Evolutionary conservation across 2,797 vertebrate species (phyloP).

Genomic region (Nannoperca australis): DNA sequence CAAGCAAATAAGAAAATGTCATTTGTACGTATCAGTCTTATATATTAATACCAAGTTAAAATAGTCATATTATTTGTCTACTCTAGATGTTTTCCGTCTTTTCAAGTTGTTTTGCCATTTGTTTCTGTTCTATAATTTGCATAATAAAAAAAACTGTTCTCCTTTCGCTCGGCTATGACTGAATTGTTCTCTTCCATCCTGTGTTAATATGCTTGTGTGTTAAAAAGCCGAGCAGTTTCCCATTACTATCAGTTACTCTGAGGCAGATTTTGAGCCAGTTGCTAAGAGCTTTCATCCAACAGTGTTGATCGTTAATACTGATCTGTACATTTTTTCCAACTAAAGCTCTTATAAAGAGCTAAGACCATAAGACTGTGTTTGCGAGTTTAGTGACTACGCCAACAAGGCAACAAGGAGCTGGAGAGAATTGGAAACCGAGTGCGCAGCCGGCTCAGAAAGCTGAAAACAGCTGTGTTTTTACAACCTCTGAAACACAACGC

Average conservation of each 20-base stretch:
- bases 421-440: conserved; percentile 70
- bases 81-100: not conserved
- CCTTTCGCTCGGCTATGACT: not conserved
- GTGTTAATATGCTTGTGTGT: conserved; percentile 58
- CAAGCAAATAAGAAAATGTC: not conserved
- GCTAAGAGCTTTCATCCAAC: conserved; percentile 72
- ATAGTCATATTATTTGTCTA: not conserved
- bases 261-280: conserved; percentile 68
- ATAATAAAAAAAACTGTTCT: not conserved
- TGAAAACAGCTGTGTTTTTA: conserved; percentile 87
- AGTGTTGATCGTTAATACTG: conserved; percentile 76
- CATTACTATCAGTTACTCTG: conserved; percentile 78
- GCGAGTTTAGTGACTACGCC: conserved; percentile 76
- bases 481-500: conserved; percentile 84
- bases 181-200: conserved; percentile 15
- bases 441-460: conserved; percentile 71
- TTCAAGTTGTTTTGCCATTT: not conserved
- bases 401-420: conserved; percentile 83
- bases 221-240: conserved; percentile 73
- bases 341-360: conserved; percentile 78
- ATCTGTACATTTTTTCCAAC: conserved; percentile 76
- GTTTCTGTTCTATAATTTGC: not conserved
- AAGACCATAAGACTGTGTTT: conserved; percentile 82
- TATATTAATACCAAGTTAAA: not conserved
- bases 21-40: not conserved